phyloP scores from a whole-genome alignment of 2,888 invertebrate genomes.

The Sarcophaga subvicina region DNA sequence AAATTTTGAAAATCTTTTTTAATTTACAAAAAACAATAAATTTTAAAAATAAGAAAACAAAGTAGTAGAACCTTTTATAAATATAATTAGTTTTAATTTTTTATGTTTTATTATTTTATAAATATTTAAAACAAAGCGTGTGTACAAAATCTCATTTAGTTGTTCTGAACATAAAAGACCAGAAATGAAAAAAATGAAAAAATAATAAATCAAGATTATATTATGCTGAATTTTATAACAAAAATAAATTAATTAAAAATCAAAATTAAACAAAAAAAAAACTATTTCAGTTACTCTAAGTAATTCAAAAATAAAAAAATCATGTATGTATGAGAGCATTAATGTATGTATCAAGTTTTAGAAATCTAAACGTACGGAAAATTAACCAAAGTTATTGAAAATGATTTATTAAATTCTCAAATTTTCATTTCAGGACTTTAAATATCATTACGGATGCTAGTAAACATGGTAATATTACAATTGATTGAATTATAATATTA shows the following conservation, averaged over 20 bases:
- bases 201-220: conserved; percentile 63
- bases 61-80: no score
- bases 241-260: conserved; percentile 5
- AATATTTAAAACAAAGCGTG: not conserved
- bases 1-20: no score
- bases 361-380: not conserved
- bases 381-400: conserved; percentile 25
- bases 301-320: conserved; percentile 10
- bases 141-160: conserved; percentile 10
- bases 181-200: conserved; percentile 65
- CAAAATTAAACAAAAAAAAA: conserved; percentile 11
- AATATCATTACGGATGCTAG: conserved; percentile 63
- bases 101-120: not conserved
- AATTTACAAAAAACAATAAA: no score
- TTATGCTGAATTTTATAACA: not conserved
- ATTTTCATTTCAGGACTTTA: conserved; percentile 69
- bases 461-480: conserved; percentile 33
- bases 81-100: not conserved
- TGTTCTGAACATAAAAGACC: conserved; percentile 21
- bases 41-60: no score
- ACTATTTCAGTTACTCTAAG: not conserved
- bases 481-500: conserved; percentile 9
- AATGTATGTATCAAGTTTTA: no score
- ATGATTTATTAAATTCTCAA: conserved; percentile 65
- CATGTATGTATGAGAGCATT: not conserved